Conservation (phyloP, 92 coral and sea anemone species). For the Isaurus tuberculatus region DNA sequence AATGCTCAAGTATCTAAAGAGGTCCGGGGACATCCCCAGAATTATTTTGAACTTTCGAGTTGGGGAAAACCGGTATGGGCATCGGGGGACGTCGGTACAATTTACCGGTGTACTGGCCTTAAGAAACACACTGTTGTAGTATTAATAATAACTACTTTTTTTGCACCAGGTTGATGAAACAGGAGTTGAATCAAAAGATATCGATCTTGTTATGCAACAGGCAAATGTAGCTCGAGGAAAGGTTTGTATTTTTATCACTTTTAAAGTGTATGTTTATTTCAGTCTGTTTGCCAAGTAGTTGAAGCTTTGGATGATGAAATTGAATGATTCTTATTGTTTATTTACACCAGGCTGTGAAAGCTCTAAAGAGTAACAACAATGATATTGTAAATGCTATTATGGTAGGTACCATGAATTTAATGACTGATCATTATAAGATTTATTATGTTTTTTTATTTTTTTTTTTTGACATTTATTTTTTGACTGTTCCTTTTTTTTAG, state of each 20-base stretch:
- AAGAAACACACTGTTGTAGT: no score
- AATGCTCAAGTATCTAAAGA: no score
- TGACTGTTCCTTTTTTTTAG: neutral
- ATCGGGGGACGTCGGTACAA: no score
- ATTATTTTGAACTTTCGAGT: no score
- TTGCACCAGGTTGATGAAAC: slow-evolving; percentile 84
- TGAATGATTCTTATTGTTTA: neutral
- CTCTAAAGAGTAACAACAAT: slow-evolving; percentile 82
- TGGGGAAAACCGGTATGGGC: no score
- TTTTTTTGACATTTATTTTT: no score
- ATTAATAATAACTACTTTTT: no score
- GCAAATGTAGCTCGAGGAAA: slow-evolving; percentile 91
- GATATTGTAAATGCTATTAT: slow-evolving; percentile 99
- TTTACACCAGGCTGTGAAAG: slow-evolving; percentile 80
- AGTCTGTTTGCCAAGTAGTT: neutral
- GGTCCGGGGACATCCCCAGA: no score
- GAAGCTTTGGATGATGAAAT: no score
- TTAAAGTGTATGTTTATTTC: neutral
- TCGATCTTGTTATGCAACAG: slow-evolving; percentile 97
- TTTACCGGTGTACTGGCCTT: no score
- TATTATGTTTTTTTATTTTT: neutral
- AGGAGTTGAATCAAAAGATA: slow-evolving; percentile 91
- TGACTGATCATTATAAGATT: no score
- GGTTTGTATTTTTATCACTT: slow-evolving; percentile 56
- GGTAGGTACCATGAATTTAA: no score